Percentiles rank a stretch among this genome's conserved stretches.
phyloP scores from a whole-genome alignment of 2,797 vertebrate species.

The Alectoris magna region DNA sequence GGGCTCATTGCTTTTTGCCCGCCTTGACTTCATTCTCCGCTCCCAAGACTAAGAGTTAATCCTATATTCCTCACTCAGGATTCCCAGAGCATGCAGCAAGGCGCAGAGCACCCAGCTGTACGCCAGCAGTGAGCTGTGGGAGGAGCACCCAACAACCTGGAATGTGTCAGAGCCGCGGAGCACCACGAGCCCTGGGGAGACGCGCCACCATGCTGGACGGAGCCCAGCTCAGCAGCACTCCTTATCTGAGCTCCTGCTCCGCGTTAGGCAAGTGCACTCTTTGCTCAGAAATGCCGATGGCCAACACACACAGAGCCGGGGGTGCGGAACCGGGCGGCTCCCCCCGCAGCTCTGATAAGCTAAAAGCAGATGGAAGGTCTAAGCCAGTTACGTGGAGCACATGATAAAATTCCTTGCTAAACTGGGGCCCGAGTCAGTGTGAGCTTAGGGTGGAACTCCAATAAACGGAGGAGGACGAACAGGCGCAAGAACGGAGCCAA shows the following conservation, averaged over 20 bases:
- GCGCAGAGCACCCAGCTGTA: rapidly evolving
- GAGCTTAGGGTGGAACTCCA: constrained; percentile 50
- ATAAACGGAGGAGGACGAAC: constrained; percentile 21
- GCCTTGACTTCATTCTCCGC: neutral
- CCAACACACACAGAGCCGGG: neutral
- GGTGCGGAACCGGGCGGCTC: rapidly evolving
- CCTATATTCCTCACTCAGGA: neutral
- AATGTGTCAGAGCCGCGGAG: neutral
- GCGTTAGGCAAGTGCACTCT: neutral
- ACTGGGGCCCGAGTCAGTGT: constrained; percentile 47
- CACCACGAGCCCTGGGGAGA: neutral
- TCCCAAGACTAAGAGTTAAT: neutral
- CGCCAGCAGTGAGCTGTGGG: neutral
- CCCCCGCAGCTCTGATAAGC: constrained; percentile 38
- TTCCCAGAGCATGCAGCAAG: neutral
- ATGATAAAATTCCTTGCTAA: constrained; percentile 62
- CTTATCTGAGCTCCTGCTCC: constrained; percentile 4
- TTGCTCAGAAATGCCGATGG: neutral
- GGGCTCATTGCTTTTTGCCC: neutral
- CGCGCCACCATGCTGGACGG: neutral
- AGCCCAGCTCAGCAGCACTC: neutral
- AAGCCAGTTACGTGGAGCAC: neutral
- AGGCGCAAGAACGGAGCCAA: neutral
- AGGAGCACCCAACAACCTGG: neutral
- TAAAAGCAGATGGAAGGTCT: constrained; percentile 28